Percentiles rank a stretch among this genome's conserved stretches.
These are phyloP conservation scores for Polyodon spathula DNA, from an alignment of 2,113 vertebrate species.

Conservation along the genomic window DNA sequence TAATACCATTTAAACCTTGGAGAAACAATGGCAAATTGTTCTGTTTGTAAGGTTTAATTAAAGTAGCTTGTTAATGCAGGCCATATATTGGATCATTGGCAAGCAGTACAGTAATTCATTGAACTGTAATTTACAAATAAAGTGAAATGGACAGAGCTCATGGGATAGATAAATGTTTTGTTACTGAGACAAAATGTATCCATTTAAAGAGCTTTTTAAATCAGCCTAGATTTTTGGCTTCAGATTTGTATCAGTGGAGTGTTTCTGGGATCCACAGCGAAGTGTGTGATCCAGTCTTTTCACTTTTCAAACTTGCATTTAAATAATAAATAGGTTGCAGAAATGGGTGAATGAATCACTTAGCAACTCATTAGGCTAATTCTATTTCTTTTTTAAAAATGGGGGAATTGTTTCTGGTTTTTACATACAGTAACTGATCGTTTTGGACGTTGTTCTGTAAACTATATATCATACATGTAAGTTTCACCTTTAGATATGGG, in stretches of 20 bases:
- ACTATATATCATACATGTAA: no score
- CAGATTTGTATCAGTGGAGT: no score
- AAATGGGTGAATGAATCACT: background rate
- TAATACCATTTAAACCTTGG: background rate
- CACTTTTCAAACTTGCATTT: background rate
- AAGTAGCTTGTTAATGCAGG: slow-evolving; percentile 3
- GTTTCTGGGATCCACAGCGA: slow-evolving; percentile 34
- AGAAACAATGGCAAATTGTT: slow-evolving; percentile 3
- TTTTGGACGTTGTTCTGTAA: no score
- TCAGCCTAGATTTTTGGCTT: no score
- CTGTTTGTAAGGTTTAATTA: slow-evolving; percentile 3
- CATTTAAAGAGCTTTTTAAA: no score
- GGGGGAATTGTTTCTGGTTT: no score
- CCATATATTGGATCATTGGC: background rate
- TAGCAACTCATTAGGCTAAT: background rate
- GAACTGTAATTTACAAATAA: slow-evolving; percentile 5
- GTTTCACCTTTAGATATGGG: no score
- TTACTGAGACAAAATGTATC: background rate
- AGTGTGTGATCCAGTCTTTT: slow-evolving; percentile 20
- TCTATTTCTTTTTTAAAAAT: background rate
- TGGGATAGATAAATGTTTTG: background rate
- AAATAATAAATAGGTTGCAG: background rate
- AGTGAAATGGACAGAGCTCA: background rate
- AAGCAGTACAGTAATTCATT: slow-evolving; percentile 8
- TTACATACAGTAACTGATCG: no score